phyloP scores from a whole-genome alignment of 2,797 vertebrate genomes.

The Apogon hyalosoma region DNA sequence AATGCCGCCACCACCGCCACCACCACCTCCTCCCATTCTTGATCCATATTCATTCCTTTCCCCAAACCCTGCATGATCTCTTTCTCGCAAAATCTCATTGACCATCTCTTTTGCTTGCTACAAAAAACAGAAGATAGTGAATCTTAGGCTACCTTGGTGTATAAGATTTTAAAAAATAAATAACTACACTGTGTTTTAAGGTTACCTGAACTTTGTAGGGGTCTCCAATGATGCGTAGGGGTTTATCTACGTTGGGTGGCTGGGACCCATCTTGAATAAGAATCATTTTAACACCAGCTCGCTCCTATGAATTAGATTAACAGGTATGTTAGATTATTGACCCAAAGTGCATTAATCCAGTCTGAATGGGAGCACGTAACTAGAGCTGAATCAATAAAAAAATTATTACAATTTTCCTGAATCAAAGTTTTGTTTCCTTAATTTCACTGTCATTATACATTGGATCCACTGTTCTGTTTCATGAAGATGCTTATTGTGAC shows the following conservation, averaged over 20 bases:
- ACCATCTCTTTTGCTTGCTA: conserved; percentile 98
- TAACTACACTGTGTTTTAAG: fast-evolving
- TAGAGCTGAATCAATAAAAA: no score
- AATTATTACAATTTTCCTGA: no score
- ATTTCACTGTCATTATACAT: no score
- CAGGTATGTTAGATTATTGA: background rate
- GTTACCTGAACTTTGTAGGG: conserved; percentile 96
- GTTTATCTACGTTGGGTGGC: conserved; percentile 94
- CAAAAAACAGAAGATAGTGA: background rate
- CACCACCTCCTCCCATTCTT: conserved; percentile 88
- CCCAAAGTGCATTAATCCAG: background rate
- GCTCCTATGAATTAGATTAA: conserved; percentile 81
- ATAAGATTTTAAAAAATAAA: background rate
- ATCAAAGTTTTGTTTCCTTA: no score
- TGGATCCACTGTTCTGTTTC: no score
- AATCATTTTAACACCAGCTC: conserved; percentile 97
- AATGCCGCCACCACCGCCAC: conserved; percentile 60
- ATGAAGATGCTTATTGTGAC: no score
- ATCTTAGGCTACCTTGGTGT: fast-evolving
- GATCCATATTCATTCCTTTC: conserved; percentile 91
- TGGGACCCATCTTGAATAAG: conserved; percentile 96
- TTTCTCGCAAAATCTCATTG: conserved; percentile 92
- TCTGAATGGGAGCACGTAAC: background rate
- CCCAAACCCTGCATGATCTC: conserved; percentile 90
- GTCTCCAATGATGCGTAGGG: conserved; percentile 94